Conservation (phyloP, 2,113 vertebrate genomes). For the Pseudois nayaur region DNA sequence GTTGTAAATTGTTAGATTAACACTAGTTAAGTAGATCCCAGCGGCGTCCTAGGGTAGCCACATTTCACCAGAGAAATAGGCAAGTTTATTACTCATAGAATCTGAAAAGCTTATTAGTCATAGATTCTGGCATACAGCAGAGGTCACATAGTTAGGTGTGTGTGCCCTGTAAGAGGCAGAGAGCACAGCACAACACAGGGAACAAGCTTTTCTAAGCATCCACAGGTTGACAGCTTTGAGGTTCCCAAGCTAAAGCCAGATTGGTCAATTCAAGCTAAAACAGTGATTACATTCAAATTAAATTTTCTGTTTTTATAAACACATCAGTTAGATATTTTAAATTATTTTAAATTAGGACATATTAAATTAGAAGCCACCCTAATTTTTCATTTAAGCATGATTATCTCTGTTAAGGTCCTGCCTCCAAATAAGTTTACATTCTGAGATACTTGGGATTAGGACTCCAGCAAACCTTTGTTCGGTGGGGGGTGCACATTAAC, state of each 20-base stretch:
- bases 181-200: neutral
- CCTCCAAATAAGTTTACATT: neutral
- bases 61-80: neutral
- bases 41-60: neutral
- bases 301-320: neutral
- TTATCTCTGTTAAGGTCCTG: neutral
- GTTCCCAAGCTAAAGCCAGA: neutral
- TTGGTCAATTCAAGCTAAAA: neutral
- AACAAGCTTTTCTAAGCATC: neutral
- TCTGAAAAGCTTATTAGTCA: neutral
- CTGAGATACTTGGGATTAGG: neutral
- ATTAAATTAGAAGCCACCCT: neutral
- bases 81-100: neutral
- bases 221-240: no score
- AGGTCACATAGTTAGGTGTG: neutral
- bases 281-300: neutral
- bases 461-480: neutral
- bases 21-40: neutral
- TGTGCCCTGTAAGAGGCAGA: neutral
- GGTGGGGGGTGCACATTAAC: neutral
- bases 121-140: neutral
- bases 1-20: neutral
- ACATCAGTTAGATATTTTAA: neutral
- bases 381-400: neutral
- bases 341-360: neutral